Percentiles rank a stretch among this genome's conserved stretches.
Conservation (phyloP, 1,140 invertebrate genomes). For the Bombus fervidus region DNA sequence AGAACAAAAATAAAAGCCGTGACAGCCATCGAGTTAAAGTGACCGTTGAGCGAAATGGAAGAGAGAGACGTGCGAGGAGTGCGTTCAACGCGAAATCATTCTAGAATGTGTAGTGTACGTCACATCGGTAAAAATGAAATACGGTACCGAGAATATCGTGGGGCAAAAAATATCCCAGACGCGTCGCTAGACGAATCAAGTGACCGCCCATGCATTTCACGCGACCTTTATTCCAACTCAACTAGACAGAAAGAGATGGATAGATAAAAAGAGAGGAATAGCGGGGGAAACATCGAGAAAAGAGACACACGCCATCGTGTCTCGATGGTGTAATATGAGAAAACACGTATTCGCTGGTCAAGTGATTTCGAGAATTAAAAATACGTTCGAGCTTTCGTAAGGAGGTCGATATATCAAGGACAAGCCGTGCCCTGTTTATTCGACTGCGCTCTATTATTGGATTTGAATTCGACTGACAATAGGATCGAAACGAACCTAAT, state of each 20-base stretch:
- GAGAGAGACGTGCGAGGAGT: no score
- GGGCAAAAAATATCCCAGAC: constrained; percentile 43
- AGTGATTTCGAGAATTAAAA: constrained; percentile 56
- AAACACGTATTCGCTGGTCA: constrained; percentile 37
- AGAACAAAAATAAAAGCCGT: background rate
- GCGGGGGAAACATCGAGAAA: background rate
- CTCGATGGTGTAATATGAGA: constrained; percentile 4
- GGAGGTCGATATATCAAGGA: constrained; percentile 50
- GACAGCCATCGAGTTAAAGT: background rate
- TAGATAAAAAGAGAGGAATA: background rate
- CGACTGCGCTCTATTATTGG: constrained; percentile 46
- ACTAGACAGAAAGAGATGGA: background rate
- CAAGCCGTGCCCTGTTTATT: constrained; percentile 45
- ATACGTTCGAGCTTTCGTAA: constrained; percentile 53
- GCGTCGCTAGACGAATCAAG: constrained; percentile 49
- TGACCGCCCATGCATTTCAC: constrained; percentile 17
- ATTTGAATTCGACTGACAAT: constrained; percentile 38
- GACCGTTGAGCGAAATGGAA: background rate
- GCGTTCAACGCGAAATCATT: background rate
- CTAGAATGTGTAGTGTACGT: background rate
- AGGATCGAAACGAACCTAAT: constrained; percentile 41
- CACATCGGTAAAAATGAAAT: constrained; percentile 39
- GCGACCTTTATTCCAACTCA: constrained; percentile 3
- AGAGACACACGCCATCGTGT: background rate
- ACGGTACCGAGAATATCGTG: constrained; percentile 27